These are phyloP conservation scores for Cacoxenus indagator DNA, from an alignment of 2,888 invertebrate species.

Conservation along the genomic window DNA sequence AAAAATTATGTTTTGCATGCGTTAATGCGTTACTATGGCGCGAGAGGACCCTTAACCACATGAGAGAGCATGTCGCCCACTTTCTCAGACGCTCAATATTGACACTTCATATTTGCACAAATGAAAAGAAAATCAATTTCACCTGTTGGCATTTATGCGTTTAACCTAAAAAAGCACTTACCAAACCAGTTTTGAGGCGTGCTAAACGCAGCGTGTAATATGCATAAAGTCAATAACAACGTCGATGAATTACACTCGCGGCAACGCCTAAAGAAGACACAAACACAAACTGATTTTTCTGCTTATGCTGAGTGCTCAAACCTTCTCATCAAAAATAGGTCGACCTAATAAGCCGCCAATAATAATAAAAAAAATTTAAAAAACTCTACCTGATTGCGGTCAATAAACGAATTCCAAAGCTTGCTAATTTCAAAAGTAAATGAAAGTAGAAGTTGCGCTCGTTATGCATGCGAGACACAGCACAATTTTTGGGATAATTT, in stretches of 20 bases:
- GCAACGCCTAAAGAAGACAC: neutral
- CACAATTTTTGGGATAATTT: neutral
- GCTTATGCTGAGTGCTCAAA: neutral
- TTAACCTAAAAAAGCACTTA: slow-evolving; percentile 59
- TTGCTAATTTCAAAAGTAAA: neutral
- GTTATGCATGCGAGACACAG: neutral
- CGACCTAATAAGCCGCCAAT: slow-evolving; percentile 44
- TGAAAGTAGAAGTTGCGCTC: neutral
- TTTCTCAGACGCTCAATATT: slow-evolving; percentile 66
- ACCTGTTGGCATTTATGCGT: slow-evolving; percentile 67
- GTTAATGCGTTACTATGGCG: slow-evolving; percentile 24
- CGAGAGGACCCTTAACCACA: slow-evolving; percentile 16
- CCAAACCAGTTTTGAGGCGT: neutral
- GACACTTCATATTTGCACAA: slow-evolving; percentile 69
- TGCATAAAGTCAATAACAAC: neutral
- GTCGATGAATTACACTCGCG: too few species aligned
- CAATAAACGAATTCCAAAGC: neutral
- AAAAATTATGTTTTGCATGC: neutral
- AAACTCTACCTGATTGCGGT: slow-evolving; percentile 20
- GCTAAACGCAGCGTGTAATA: neutral
- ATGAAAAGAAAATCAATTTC: slow-evolving; percentile 71
- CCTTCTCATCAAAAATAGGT: slow-evolving; percentile 44
- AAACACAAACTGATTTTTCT: neutral
- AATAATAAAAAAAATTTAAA: neutral
- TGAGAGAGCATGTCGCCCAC: slow-evolving; percentile 41